Percentiles rank a stretch among this genome's conserved stretches.
Conservation (phyloP, 64 coral and sea anemone species). For the Orbicella faveolata region DNA sequence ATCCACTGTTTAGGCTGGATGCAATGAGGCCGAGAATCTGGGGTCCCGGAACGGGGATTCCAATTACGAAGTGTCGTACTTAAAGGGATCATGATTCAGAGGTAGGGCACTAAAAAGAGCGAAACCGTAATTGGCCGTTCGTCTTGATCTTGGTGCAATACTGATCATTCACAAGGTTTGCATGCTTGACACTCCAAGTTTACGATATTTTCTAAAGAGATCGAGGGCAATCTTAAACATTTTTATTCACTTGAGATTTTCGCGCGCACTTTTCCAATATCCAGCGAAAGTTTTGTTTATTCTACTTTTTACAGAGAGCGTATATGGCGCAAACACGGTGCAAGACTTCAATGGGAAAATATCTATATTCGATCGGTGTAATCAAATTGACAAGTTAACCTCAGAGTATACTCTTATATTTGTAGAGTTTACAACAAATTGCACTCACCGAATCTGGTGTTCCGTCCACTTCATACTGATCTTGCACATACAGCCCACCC, state of each 20-base stretch:
- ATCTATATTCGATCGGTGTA: not conserved
- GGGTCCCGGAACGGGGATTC: not conserved
- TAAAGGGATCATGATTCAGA: not conserved
- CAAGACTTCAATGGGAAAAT: not conserved
- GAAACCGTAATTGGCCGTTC: not conserved
- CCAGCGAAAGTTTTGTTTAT: not conserved
- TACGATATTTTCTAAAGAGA: not conserved
- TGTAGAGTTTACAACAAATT: not conserved
- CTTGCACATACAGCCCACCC: slow-evolving; percentile 67
- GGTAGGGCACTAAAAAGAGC: not conserved
- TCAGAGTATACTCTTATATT: not conserved
- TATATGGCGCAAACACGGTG: not conserved
- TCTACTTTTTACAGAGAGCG: not conserved
- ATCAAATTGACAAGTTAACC: not conserved
- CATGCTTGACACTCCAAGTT: not conserved
- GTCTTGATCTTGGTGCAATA: not conserved
- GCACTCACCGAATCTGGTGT: slow-evolving; percentile 60
- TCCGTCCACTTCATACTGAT: slow-evolving; percentile 70
- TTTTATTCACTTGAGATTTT: not conserved
- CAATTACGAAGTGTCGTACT: not conserved
- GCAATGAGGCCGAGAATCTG: not conserved
- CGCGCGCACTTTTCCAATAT: not conserved
- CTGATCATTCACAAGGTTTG: not conserved
- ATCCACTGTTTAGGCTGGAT: not conserved
- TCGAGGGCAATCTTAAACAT: not conserved